These are phyloP conservation scores for Kradibia gibbosae DNA, from an alignment of 1,140 invertebrate species.

Conservation along the genomic window DNA sequence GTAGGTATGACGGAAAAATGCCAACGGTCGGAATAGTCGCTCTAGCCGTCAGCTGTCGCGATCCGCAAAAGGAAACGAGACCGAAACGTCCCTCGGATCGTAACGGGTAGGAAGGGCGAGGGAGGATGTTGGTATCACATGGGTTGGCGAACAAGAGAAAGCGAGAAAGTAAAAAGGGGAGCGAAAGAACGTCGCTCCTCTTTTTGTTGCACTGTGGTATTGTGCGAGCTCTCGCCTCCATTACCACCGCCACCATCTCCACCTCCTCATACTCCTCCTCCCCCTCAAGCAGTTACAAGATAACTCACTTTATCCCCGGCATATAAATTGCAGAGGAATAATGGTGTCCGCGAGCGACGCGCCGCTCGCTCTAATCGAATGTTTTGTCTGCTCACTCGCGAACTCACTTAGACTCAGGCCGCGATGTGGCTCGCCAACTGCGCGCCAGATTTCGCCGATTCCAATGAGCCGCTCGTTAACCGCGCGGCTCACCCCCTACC, in stretches of 20 bases:
- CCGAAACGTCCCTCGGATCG: too few relatives aligned
- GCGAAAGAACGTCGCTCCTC: conserved; percentile 13
- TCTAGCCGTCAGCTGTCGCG: too few relatives aligned
- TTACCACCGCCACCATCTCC: too few relatives aligned
- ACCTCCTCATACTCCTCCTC: conserved; percentile 36
- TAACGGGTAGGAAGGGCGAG: background rate
- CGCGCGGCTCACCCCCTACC: background rate
- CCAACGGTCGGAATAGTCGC: too few relatives aligned
- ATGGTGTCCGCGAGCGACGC: conserved; percentile 55
- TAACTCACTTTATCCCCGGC: conserved; percentile 63
- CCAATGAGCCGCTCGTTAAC: background rate
- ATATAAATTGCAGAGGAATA: conserved; percentile 65
- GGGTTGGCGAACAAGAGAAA: conserved; percentile 40
- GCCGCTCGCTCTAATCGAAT: conserved; percentile 9
- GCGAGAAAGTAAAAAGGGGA: conserved; percentile 48
- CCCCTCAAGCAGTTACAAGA: conserved; percentile 51
- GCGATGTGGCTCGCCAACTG: too few relatives aligned
- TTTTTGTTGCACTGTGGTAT: background rate
- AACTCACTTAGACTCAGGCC: background rate
- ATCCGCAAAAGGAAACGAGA: too few relatives aligned
- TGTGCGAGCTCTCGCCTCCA: background rate
- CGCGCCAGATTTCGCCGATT: background rate
- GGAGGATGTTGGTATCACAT: background rate
- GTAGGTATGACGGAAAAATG: too few relatives aligned
- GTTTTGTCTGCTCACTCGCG: background rate